A percentile compares a stretch with the other conserved stretches of the same genome.
Evolutionary conservation across 1,140 invertebrate genomes (phyloP).

Genomic region (Drosophila azteca): DNA sequence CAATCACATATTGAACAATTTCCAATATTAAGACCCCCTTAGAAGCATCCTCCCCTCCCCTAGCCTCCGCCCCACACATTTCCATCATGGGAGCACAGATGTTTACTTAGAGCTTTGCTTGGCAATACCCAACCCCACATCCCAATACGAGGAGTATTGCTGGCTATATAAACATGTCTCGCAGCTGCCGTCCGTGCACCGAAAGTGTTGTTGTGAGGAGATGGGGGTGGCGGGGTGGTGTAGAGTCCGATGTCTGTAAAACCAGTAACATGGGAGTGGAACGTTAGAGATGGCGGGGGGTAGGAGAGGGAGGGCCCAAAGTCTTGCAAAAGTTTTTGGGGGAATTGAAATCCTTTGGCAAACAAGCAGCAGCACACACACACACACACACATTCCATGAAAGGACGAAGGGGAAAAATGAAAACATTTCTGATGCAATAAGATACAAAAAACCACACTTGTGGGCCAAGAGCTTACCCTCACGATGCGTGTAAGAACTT

Average conservation of each 20-base stretch:
- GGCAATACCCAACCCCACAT: constrained; percentile 34
- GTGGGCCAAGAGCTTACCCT: constrained; percentile 11
- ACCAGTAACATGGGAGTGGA: constrained; percentile 65
- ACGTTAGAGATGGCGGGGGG: too few relatives aligned
- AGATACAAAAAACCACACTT: constrained; percentile 63
- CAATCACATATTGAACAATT: constrained; percentile 44
- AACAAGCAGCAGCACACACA: constrained; percentile 37
- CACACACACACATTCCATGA: not conserved
- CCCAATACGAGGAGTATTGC: constrained; percentile 7
- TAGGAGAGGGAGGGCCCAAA: constrained; percentile 30
- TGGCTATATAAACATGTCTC: constrained; percentile 54
- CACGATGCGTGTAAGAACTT: constrained; percentile 64
- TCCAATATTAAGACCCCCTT: constrained; percentile 51
- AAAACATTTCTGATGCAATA: constrained; percentile 55
- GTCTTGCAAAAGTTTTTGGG: constrained; percentile 69
- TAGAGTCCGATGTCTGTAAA: constrained; percentile 16
- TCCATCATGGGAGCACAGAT: constrained; percentile 42
- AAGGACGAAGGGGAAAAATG: constrained; percentile 5
- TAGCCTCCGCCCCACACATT: constrained; percentile 6
- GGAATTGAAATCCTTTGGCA: constrained; percentile 74
- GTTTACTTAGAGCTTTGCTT: constrained; percentile 52
- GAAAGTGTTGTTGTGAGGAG: constrained; percentile 24
- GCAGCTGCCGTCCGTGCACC: constrained; percentile 28
- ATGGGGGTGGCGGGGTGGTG: too few relatives aligned
- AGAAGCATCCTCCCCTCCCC: constrained; percentile 27